Evolutionary conservation across 2,888 invertebrate species (phyloP), one percentile per base, ranked within the genome.

Genomic region (Aleiodes testaceus): DNA sequence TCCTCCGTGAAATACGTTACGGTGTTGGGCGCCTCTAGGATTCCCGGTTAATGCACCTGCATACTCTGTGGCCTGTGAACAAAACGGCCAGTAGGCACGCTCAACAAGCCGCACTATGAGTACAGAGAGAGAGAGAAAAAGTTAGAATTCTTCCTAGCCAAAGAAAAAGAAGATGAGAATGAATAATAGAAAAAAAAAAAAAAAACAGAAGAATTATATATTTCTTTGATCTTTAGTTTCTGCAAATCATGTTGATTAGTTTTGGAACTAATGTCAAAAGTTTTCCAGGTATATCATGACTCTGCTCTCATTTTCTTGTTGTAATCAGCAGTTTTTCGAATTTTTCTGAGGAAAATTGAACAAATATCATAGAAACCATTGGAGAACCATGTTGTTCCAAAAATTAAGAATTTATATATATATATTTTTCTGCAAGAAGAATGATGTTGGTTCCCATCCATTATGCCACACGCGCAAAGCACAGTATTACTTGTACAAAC

Each of bases 11-110:
- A 72, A 59, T 79, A 79, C 80, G 84, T 83, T 83, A 82, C 82
- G 84, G 79, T 81, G 80, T 80, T 80, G 81, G 70, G 74, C 72
- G 63, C 63, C 63, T 45, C 69, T 74, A 74, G 26, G 82, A 84
- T 83, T 83, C 82, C 83, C 84, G 84, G 84, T 84, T 84, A 83
- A 84, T 85, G 85, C 85, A 84, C 84, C 85, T 84, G 83, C 82
- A 81, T 81, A 80, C 79, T 78, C 80, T 77, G 78, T 78, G 77
- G 77, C 80, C 80, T 78, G 80, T 77, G 81, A 84, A 81, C 81
- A 79, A 78, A 75, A 81, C 78, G 76, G 49, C 73, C 75, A 67
- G n/a, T 4, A 63, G 69, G 50, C 52, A 18, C 59, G 26, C 45
- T 59, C 68, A 68, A 68, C 63, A 52, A 45, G 50, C 52, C 49